Base-by-base conservation (phyloP, 2,888 invertebrate genomes). In the Tetragonula carbonaria region DNA sequence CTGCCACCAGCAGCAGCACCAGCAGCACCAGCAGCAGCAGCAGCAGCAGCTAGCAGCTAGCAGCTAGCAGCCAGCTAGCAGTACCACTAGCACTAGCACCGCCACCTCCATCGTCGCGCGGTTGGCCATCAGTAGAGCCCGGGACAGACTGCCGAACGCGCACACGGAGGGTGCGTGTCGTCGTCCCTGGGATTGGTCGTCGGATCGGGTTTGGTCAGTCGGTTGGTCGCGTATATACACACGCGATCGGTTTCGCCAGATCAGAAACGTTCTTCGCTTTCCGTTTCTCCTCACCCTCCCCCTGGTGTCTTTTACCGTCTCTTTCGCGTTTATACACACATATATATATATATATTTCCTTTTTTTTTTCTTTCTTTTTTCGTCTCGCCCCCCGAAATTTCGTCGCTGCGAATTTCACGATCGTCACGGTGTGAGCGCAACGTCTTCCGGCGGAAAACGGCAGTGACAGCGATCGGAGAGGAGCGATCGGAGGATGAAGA, bases 91-190 rank as follows among this genome's bases (percentile, higher is more conserved):
- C 82, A 77, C 68, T 84, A 78, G 85, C 81, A 77, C 72, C 85
- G 79, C 81, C 84, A 88, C 87, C 87, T 88, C 87, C 85, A 87
- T 86, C 90, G 88, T 89, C 86, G 90, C 85, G 88, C 87, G 88
- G 88, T 86, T 86, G 88, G 86, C 88, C 82, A 90, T 86, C 91
- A 92, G 92, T 92, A 92, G 90, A 91, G 90, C 92, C 92, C 92
- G 92, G 92, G 92, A 90, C 91, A 90, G 89, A 91, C 87, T 87
- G 87, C 90, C 90, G 90, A 90, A 89, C 86, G 90, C 84, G 87
- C 88, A 71, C 87, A 81, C 82, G 71, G 71, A 88, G 87, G 83
- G 86, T 82, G 82, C 81, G 83, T 83, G 82, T 85, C 80, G 83
- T 84, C 80, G 85, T 84, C 65, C 88, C 78, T 82, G 85, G 89